Evolutionary conservation across 2,888 invertebrate species (phyloP).

Genomic region (Trissolcus brochymenae): DNA sequence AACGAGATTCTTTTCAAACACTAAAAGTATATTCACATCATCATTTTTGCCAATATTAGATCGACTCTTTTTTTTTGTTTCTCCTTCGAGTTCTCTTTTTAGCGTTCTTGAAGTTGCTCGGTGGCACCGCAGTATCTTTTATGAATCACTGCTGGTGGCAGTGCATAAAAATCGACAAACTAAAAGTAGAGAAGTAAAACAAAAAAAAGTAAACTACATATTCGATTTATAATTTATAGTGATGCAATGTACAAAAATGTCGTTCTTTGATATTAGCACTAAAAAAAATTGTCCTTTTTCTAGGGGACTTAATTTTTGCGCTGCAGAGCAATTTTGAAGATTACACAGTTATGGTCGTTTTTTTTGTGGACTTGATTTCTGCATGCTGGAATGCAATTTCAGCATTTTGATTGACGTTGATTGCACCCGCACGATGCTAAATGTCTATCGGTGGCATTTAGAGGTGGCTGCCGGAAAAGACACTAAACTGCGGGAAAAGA

Average conservation of each 20-base stretch:
- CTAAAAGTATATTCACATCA: conserved; percentile 44
- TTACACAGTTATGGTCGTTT: no score
- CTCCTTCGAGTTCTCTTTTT: conserved; percentile 5
- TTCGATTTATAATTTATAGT: conserved; percentile 19
- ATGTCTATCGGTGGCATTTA: conserved; percentile 19
- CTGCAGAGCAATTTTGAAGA: no score
- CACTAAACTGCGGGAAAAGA: conserved; percentile 49
- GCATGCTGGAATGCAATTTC: not conserved
- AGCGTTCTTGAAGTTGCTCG: conserved; percentile 18
- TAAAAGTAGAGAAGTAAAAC: not conserved
- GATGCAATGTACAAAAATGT: not conserved
- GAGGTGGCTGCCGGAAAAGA: conserved; percentile 14
- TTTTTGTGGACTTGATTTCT: no score
- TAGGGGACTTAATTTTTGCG: no score
- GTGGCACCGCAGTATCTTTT: conserved; percentile 30
- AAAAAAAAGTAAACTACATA: not conserved
- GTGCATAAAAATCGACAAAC: not conserved
- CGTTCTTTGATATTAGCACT: no score
- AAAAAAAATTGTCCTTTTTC: no score
- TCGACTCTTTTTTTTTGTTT: conserved; percentile 20
- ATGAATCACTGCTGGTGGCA: conserved; percentile 20
- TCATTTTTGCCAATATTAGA: conserved; percentile 42
- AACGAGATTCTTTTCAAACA: conserved; percentile 54
- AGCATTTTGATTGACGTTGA: conserved; percentile 41
- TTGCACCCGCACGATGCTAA: conserved; percentile 19